Evolutionary conservation across 2,113 vertebrate species (phyloP).

Genomic region (Sarotherodon lohbergeri): DNA sequence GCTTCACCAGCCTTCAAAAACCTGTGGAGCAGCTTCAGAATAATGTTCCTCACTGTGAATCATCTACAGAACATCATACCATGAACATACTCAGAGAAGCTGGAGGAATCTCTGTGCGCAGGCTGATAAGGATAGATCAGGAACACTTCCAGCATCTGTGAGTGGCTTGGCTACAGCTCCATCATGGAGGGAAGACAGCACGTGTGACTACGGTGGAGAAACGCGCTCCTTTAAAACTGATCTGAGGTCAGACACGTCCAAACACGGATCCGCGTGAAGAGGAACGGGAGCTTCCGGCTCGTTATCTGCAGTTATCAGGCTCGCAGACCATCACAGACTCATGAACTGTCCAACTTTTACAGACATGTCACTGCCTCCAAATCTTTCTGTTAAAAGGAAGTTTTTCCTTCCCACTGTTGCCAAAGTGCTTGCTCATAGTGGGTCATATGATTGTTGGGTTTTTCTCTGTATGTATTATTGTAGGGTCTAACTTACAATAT

Average conservation of each 20-base stretch:
- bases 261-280: background rate
- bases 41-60: background rate
- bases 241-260: background rate
- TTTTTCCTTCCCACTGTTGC: background rate
- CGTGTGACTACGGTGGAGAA: background rate
- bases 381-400: background rate
- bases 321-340: background rate
- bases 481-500: background rate
- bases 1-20: background rate
- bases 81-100: background rate
- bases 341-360: background rate
- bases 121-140: background rate
- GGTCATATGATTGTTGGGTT: background rate
- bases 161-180: background rate
- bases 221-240: background rate
- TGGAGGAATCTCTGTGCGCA: background rate
- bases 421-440: background rate
- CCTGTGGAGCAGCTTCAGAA: background rate
- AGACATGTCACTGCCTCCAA: background rate
- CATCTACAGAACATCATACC: background rate
- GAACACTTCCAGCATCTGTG: background rate
- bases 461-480: background rate
- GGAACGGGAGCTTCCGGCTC: background rate
- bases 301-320: background rate
- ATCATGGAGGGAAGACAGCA: background rate